Conservation (phyloP, 2,888 invertebrate species). For the Laothoe populi region DNA sequence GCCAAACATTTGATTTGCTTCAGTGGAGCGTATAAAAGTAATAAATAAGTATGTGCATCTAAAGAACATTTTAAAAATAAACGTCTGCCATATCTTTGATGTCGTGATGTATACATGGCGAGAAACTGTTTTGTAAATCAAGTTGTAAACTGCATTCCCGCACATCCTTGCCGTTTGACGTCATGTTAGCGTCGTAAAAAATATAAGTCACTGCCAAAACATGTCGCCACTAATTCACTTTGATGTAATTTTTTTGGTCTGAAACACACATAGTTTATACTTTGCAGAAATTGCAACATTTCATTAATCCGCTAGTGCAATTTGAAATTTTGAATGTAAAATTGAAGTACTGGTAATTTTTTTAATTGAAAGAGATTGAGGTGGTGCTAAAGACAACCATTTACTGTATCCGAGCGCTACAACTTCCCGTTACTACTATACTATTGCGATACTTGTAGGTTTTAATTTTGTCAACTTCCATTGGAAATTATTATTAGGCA, state of each 20-base stretch:
- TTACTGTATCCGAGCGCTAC: too few species aligned
- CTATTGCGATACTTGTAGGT: too few species aligned
- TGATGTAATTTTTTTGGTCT: slow-evolving; percentile 16
- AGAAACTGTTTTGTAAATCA: slow-evolving; percentile 1
- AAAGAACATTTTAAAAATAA: slow-evolving; percentile 6
- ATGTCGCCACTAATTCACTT: slow-evolving; percentile 11
- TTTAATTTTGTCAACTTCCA: too few species aligned
- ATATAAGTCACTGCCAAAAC: slow-evolving; percentile 18
- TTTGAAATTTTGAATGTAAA: neutral
- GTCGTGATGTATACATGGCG: neutral
- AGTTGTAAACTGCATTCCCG: slow-evolving; percentile 1
- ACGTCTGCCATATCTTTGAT: neutral
- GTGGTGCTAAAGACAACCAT: too few species aligned
- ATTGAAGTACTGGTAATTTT: neutral
- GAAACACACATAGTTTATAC: neutral
- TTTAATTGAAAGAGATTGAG: too few species aligned
- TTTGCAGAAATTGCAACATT: slow-evolving; percentile 1
- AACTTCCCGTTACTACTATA: too few species aligned
- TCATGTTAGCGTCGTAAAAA: neutral
- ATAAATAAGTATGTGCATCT: neutral
- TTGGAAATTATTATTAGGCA: too few species aligned
- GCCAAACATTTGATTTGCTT: neutral
- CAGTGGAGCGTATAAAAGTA: neutral
- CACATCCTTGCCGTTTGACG: neutral
- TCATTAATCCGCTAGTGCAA: neutral